A percentile compares a stretch with the other conserved stretches of the same genome.
Conservation (phyloP, 64 coral and sea anemone genomes). For the Montipora sp. region DNA sequence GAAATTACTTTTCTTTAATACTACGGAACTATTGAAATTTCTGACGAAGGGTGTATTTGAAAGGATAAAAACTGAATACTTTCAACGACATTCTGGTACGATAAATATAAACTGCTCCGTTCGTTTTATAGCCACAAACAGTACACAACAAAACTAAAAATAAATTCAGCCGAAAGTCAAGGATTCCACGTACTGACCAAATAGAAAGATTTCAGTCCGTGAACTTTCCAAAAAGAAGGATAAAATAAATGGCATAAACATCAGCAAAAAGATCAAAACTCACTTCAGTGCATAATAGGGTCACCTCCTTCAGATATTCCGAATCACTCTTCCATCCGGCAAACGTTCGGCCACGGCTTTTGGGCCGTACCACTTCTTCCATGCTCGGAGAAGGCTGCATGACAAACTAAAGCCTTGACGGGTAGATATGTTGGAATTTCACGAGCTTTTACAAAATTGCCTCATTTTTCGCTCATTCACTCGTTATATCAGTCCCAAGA, state of each 20-base stretch:
- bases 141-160: too few species aligned
- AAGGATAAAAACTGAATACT: too few species aligned
- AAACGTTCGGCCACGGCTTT: background rate
- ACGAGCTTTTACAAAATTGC: background rate
- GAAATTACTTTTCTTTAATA: too few species aligned
- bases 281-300: slow-evolving; percentile 32
- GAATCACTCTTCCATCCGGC: slow-evolving; percentile 35
- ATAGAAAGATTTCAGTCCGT: too few species aligned
- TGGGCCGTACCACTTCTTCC: background rate
- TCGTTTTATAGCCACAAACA: too few species aligned
- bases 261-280: background rate
- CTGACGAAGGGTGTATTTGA: too few species aligned
- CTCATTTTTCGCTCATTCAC: background rate
- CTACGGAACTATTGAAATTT: too few species aligned
- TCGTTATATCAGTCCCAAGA: background rate
- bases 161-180: background rate
- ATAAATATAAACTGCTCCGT: too few species aligned
- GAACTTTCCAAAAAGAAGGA: background rate
- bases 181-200: background rate
- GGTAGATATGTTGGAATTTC: background rate
- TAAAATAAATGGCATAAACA: background rate
- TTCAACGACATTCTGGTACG: too few species aligned
- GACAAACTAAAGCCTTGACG: background rate
- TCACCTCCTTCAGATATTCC: slow-evolving; percentile 1
- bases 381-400: background rate